Conservation (phyloP, 2,797 vertebrate genomes). For the Eutrigla gurnardus region DNA sequence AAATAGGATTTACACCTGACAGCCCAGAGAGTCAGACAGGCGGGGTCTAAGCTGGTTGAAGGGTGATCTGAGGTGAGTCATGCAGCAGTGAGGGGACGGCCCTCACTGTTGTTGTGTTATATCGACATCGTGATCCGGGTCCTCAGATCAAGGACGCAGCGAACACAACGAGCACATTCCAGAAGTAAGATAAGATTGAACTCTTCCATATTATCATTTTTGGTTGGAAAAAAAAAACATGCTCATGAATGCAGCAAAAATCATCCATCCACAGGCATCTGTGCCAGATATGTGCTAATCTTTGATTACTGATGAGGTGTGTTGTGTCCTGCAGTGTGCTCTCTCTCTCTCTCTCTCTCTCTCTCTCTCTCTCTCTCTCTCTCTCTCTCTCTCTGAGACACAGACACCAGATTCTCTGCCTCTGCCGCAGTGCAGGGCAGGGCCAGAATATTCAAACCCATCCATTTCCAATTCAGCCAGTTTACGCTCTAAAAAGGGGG, state of each 20-base stretch:
- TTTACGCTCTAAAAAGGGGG: slow-evolving; percentile 37
- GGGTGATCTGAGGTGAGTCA: slow-evolving; percentile 40
- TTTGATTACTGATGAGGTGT: slow-evolving; percentile 77
- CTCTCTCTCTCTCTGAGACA: slow-evolving; percentile 46
- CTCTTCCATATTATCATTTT: slow-evolving; percentile 4
- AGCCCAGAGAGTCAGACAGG: slow-evolving; percentile 6
- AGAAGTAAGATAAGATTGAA: slow-evolving; percentile 17
- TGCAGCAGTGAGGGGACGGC: slow-evolving; percentile 43
- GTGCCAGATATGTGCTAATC: slow-evolving; percentile 60
- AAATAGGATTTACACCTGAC: not conserved
- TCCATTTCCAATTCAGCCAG: slow-evolving; percentile 66
- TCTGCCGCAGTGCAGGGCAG: slow-evolving; percentile 85
- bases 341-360: slow-evolving; percentile 21
- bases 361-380: slow-evolving; percentile 36
- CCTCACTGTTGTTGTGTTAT: slow-evolving; percentile 58
- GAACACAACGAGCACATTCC: slow-evolving; percentile 37
- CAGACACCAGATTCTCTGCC: slow-evolving; percentile 70
- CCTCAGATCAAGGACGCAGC: slow-evolving; percentile 33
- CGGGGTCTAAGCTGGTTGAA: slow-evolving; percentile 3
- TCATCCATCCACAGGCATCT: slow-evolving; percentile 30
- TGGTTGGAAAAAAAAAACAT: not conserved
- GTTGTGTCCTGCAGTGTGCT: slow-evolving; percentile 69
- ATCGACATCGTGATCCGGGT: slow-evolving; percentile 45
- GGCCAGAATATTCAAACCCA: slow-evolving; percentile 76
- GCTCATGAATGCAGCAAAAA: not conserved